These are phyloP conservation scores for Gymnoscopelus microlampas DNA, from an alignment of 2,797 vertebrate species.

Conservation along the genomic window DNA sequence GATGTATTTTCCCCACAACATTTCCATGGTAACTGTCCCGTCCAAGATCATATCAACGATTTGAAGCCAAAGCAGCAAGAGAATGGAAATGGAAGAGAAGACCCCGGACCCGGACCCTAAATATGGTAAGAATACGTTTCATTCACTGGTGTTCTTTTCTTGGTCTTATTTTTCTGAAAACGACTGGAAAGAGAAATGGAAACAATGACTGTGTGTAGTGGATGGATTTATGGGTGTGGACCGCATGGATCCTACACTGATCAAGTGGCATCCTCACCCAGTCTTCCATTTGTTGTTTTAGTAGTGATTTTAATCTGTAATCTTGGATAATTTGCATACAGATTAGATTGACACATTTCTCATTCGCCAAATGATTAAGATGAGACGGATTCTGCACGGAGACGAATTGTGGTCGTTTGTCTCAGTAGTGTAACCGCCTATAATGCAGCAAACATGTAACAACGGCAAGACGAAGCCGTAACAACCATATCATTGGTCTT, in stretches of 20 bases:
- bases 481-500: background rate
- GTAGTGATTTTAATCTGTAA: background rate
- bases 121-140: constrained; percentile 72
- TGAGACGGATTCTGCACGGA: background rate
- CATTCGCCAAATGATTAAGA: background rate
- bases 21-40: constrained; percentile 75
- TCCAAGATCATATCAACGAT: constrained; percentile 48
- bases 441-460: background rate
- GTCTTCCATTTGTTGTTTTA: constrained; percentile 10
- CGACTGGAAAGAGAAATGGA: constrained; percentile 55
- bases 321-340: background rate
- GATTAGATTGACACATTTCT: background rate
- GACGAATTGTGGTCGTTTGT: background rate
- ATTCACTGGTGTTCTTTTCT: background rate
- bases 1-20: constrained; percentile 54
- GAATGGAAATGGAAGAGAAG: constrained; percentile 81
- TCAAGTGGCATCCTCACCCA: constrained; percentile 37
- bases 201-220: constrained; percentile 75
- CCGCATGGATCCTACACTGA: constrained; percentile 62
- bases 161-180: constrained; percentile 29
- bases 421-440: background rate
- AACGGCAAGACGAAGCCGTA: background rate
- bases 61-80: constrained; percentile 30
- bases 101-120: constrained; percentile 77
- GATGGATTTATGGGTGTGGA: constrained; percentile 75